Conservation (phyloP, 2,113 vertebrate genomes). For the Corvus hawaiiensis region DNA sequence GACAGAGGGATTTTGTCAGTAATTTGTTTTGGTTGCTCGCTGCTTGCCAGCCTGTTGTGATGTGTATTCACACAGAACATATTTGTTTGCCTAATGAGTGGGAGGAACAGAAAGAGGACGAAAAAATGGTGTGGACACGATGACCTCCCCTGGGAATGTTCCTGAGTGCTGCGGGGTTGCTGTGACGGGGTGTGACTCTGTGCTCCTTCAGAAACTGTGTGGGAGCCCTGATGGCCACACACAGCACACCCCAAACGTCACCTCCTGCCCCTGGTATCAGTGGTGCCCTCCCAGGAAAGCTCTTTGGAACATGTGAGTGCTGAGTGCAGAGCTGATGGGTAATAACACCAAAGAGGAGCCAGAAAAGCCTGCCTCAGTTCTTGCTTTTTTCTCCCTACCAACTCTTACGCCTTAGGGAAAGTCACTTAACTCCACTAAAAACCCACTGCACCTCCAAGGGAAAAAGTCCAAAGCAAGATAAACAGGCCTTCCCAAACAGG, state of each 20-base stretch:
- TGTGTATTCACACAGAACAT: constrained; percentile 38
- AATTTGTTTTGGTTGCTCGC: constrained; percentile 54
- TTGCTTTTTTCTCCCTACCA: not conserved
- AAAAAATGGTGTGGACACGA: not conserved
- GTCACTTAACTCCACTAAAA: not conserved
- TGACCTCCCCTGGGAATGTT: constrained; percentile 27
- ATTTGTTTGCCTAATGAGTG: constrained; percentile 35
- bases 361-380: not conserved
- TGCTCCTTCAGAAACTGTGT: not conserved
- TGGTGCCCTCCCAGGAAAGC: not conserved
- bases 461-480: not conserved
- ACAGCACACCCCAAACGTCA: not conserved
- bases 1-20: constrained; percentile 53
- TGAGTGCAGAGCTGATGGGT: not conserved
- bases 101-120: constrained; percentile 25
- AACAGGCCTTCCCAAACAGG: not conserved
- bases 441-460: not conserved
- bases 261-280: not conserved
- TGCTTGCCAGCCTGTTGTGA: constrained; percentile 37
- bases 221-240: constrained; percentile 5
- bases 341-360: not conserved
- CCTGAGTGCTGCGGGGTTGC: constrained; percentile 29
- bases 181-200: constrained; percentile 18
- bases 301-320: not conserved
- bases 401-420: not conserved